Base-by-base conservation (phyloP, 2,888 invertebrate genomes). In the Drosophila yooni region DNA sequence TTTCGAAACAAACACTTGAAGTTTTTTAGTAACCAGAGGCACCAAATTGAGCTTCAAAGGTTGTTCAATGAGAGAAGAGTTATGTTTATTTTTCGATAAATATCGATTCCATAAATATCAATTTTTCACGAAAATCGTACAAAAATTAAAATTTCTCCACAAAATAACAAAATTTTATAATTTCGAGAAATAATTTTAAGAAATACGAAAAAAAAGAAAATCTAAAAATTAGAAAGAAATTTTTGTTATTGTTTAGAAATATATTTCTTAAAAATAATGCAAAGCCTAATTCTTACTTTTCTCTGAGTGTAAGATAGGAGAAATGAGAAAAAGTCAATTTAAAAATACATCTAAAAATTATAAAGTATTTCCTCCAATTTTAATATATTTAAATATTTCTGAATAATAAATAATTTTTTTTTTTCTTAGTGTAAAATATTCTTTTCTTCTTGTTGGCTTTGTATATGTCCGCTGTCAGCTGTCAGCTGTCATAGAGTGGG, bases 401-500 rank as follows among this genome's bases (percentile, higher is more conserved):
- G 8, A 38, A 15, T 18, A 38, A 38, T 8, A 38, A 18, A 46
- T 13, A 46, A 21, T 13, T 21, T 18, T 1, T 0, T 18, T 21
- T 46, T 46, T 15, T 21, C 21, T 13, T 7, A 46, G 21, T 46
- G 46, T 21, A 21, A 46, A 21, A 46, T 46, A 7, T 7, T 43
- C 21, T 13, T 31, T 18, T n/a, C 13, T 2, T n/a, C 15, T 33
- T 21, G 52, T 25, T 21, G 3, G 25, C 5, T 38, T 31, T 38
- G 6, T 34, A 15, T 18, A 15, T 43, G 52, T 36, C 29, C 11
- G 29, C 29, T 50, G 50, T 5, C 29, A 38, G 46, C 46, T 46
- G 13, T 46, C 46, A 13, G 46, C 46, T 46, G 13, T 46, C 46
- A 13, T 1, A 61, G 76, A 79, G 82, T 86, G 36, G 33, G 75